A percentile compares a stretch with the other conserved stretches of the same genome.
These are phyloP conservation scores for Meloidogyne hapla DNA, from an alignment of 1,140 invertebrate species.

Conservation along the genomic window DNA sequence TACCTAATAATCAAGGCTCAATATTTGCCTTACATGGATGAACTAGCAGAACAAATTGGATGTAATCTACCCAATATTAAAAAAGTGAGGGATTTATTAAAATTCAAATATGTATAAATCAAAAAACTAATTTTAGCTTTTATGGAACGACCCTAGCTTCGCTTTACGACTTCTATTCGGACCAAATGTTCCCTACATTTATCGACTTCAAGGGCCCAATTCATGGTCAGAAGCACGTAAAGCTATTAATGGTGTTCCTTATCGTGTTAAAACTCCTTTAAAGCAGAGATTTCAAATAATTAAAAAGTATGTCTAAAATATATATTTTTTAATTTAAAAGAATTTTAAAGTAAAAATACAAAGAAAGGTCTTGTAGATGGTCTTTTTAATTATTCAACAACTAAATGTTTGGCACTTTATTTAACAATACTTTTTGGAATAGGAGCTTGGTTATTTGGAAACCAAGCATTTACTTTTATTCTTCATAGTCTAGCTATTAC, in stretches of 20 bases:
- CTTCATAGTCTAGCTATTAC: not conserved
- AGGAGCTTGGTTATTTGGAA: slow-evolving; percentile 1
- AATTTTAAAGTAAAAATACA: not conserved
- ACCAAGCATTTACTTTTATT: not conserved
- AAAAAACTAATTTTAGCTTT: not conserved
- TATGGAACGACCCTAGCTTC: slow-evolving; percentile 34
- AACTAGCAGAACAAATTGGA: slow-evolving; percentile 65
- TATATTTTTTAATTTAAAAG: not conserved
- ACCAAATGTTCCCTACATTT: slow-evolving; percentile 49
- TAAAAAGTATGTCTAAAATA: not conserved
- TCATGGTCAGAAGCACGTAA: slow-evolving; percentile 38
- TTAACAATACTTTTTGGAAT: not conserved
- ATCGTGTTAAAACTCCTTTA: slow-evolving; percentile 21
- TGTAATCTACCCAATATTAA: slow-evolving; percentile 65
- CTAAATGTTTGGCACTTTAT: slow-evolving; percentile 22
- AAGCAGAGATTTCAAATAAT: not conserved
- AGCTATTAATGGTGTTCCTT: slow-evolving; percentile 18
- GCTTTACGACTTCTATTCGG: slow-evolving; percentile 45
- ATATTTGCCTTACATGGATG: slow-evolving; percentile 66
- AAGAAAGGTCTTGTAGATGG: not conserved
- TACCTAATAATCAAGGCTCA: slow-evolving; percentile 55
- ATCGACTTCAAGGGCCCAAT: slow-evolving; percentile 41
- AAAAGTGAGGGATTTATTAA: slow-evolving; percentile 36
- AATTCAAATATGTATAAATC: too few relatives aligned
- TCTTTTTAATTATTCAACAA: not conserved